A percentile compares a stretch with the other conserved stretches of the same genome.
Evolutionary conservation across 53 echinoderm and acorn worm species (phyloP).

Genomic region (Echinarachnius parma): DNA sequence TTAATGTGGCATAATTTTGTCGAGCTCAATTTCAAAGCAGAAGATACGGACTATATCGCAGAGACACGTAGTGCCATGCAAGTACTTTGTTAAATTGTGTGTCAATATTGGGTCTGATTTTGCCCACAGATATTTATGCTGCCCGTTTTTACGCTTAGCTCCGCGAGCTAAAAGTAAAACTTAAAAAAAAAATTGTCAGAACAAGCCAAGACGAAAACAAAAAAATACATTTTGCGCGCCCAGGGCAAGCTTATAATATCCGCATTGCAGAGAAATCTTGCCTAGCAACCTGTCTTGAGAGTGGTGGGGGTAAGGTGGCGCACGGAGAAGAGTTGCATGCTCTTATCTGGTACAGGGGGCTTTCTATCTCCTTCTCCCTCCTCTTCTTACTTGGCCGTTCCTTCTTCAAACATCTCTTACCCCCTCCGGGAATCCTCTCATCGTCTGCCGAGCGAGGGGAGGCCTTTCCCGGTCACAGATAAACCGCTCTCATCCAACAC

Average conservation of each 20-base stretch:
- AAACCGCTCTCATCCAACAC: constrained; percentile 41
- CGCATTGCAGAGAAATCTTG: constrained; percentile 34
- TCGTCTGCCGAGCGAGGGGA: constrained; percentile 38
- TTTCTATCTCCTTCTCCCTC: constrained; percentile 7
- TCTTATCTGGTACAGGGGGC: constrained; percentile 23
- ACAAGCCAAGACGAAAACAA: constrained; percentile 46
- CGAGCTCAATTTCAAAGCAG: constrained; percentile 34
- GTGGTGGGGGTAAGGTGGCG: neutral
- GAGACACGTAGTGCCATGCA: constrained; percentile 35
- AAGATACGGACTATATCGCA: constrained; percentile 9
- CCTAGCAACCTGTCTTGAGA: constrained; percentile 43
- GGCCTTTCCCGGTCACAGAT: constrained; percentile 43
- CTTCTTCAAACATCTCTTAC: constrained; percentile 11
- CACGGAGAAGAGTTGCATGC: constrained; percentile 21
- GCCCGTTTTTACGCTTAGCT: constrained; percentile 42
- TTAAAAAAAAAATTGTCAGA: constrained; percentile 43
- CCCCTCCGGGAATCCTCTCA: constrained; percentile 38
- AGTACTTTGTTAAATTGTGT: constrained; percentile 49
- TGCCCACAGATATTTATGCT: constrained; percentile 46
- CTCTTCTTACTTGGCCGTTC: constrained; percentile 8
- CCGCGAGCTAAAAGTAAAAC: too few relatives aligned
- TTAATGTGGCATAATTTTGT: constrained; percentile 26
- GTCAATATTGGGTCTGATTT: constrained; percentile 52
- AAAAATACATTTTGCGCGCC: constrained; percentile 49
- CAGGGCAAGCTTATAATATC: constrained; percentile 47